Base-by-base conservation (phyloP, 2,888 invertebrate species). In the Eupithecia exiguata region DNA sequence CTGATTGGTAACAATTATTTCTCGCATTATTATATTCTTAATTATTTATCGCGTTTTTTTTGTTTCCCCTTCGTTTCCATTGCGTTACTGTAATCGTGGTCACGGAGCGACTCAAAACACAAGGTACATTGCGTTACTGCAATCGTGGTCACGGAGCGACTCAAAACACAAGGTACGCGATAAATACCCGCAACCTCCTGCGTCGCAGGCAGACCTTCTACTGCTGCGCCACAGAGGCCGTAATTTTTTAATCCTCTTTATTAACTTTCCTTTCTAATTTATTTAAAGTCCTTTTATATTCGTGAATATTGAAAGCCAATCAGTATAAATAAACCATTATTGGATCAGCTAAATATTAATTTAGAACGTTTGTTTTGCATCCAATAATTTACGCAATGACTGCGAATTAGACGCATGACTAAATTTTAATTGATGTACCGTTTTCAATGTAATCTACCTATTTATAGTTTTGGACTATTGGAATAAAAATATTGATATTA, bases 351-450 rank as follows among this genome's bases (percentile, higher is more conserved):
- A 49, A 25, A 40, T 58, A 63, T 46, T 35, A 46, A 35, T 49
- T 49, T 38, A 36, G 21, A 65, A 38, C 36, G 70, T 74, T 68
- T 68, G 65, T 30, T 10, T 67, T 62, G 66, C 65, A 69, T 69
- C 40, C 62, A 67, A 66, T 67, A 18, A 68, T 53, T 69, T 18
- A 5, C 46, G 40, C 49, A 69, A 67, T 71, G 62, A 49, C 18
- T 16, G 67, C 21, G 67, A 72, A 75, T 72, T 71, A 75, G 30
- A 61, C 62, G 49, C 69, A 43, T 49, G 69, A 62, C 25, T 74
- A 62, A 35, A 30, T 18, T 62, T 40, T 30, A 36, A 70, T 38
- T 70, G 62, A 62, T 74, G 36, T 38, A 36, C 10, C 5, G 21
- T 18, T 35, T n/a, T 68, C 5, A 61, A 21, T 35, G 18, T 36